A percentile compares a stretch with the other conserved stretches of the same genome.
Conservation (phyloP, 1,140 invertebrate species). For the Philopotamus ludificatus region DNA sequence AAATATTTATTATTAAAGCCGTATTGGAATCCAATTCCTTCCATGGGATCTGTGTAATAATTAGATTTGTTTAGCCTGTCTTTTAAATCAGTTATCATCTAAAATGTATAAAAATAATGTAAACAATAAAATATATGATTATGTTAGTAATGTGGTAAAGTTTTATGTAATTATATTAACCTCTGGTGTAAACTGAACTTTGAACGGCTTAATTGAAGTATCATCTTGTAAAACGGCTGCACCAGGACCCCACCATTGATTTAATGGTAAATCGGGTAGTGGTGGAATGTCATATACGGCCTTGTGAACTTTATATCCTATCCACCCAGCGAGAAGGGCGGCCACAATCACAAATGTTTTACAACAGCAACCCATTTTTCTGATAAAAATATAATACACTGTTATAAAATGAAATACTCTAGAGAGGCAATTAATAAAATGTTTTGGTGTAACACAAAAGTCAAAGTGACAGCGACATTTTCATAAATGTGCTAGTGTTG, state of each 20-base stretch:
- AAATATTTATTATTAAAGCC: constrained; percentile 74
- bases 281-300: constrained; percentile 18
- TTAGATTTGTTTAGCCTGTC: constrained; percentile 58
- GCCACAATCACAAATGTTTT: not conserved
- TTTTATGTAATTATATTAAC: constrained; percentile 40
- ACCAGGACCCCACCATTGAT: constrained; percentile 24
- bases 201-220: constrained; percentile 52
- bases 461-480: not conserved
- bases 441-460: not conserved
- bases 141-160: constrained; percentile 1
- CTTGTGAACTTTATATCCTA: constrained; percentile 14
- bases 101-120: constrained; percentile 32
- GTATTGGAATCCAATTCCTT: constrained; percentile 71
- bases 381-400: constrained; percentile 5
- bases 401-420: no score
- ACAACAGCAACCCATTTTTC: constrained; percentile 18
- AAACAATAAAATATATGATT: not conserved
- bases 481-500: not conserved
- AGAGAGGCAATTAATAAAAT: not conserved
- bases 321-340: constrained; percentile 7
- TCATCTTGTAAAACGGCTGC: not conserved
- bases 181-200: constrained; percentile 54
- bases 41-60: constrained; percentile 59
- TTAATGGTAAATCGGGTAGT: constrained; percentile 7
- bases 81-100: constrained; percentile 65